phyloP scores from a whole-genome alignment of 2,888 invertebrate species.

The Carpatolechia fugitivella region DNA sequence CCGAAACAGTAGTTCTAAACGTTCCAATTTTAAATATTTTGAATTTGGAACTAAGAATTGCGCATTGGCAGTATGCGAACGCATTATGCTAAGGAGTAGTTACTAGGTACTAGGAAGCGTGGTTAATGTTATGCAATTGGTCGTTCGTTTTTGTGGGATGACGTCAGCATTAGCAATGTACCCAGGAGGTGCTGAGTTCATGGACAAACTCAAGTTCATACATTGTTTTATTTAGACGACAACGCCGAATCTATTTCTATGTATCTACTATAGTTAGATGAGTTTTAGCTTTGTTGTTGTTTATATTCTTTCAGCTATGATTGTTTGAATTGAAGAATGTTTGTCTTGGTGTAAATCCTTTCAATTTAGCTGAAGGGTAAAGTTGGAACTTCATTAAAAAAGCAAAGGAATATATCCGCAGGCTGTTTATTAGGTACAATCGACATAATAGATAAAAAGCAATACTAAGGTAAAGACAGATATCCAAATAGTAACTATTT shows the following conservation, averaged over 20 bases:
- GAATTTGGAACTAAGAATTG: not conserved
- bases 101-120: conserved; percentile 25
- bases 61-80: not conserved
- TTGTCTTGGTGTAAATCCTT: too few relatives aligned
- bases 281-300: not conserved
- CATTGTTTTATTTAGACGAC: conserved; percentile 21
- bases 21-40: not conserved
- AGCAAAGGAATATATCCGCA: too few relatives aligned
- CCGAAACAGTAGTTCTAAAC: not conserved
- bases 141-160: conserved; percentile 49
- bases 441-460: too few relatives aligned
- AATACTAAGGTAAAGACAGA: too few relatives aligned
- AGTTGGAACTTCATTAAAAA: too few relatives aligned
- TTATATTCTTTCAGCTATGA: not conserved
- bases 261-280: not conserved
- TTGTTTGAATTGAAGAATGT: too few relatives aligned
- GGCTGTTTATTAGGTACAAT: too few relatives aligned
- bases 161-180: conserved; percentile 45
- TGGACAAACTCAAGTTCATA: conserved; percentile 21
- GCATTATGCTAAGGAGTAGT: not conserved
- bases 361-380: too few relatives aligned
- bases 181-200: conserved; percentile 31
- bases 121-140: conserved; percentile 69
- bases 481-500: too few relatives aligned
- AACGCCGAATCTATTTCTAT: conserved; percentile 7